Conservation (phyloP, 2,113 vertebrate genomes). For the Mixornis gularis region DNA sequence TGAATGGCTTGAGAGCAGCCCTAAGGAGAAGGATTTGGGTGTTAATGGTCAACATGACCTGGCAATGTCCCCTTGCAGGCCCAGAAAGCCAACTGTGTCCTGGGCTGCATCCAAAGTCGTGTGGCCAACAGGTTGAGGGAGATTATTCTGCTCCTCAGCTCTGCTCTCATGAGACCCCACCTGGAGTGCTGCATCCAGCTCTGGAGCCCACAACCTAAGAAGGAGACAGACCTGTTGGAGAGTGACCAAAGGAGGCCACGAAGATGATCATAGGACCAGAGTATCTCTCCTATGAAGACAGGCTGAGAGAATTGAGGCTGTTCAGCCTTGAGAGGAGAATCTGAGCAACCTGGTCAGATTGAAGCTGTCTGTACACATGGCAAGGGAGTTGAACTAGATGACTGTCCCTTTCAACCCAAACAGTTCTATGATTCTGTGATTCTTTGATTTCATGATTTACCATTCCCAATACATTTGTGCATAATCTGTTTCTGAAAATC, state of each 20-base stretch:
- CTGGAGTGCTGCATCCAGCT: background rate
- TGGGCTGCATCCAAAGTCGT: background rate
- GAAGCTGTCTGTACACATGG: accelerated
- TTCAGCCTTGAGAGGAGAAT: background rate
- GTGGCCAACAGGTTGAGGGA: background rate
- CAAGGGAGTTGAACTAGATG: background rate
- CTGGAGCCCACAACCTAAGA: background rate
- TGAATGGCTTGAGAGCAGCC: background rate
- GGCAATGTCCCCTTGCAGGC: background rate
- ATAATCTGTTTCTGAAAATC: background rate
- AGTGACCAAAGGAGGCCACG: background rate
- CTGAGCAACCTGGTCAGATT: background rate
- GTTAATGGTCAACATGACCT: background rate
- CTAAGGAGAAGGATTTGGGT: background rate
- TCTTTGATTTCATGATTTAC: background rate
- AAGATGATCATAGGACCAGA: background rate
- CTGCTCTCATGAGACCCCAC: background rate
- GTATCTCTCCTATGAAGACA: background rate
- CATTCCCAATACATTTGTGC: background rate
- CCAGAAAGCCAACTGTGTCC: background rate
- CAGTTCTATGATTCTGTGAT: background rate
- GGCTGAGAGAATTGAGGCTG: background rate
- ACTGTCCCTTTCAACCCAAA: background rate
- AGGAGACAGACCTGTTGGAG: background rate
- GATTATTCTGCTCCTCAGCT: background rate